Base-by-base conservation (phyloP, 2,113 vertebrate species). In the Vimba vimba region DNA sequence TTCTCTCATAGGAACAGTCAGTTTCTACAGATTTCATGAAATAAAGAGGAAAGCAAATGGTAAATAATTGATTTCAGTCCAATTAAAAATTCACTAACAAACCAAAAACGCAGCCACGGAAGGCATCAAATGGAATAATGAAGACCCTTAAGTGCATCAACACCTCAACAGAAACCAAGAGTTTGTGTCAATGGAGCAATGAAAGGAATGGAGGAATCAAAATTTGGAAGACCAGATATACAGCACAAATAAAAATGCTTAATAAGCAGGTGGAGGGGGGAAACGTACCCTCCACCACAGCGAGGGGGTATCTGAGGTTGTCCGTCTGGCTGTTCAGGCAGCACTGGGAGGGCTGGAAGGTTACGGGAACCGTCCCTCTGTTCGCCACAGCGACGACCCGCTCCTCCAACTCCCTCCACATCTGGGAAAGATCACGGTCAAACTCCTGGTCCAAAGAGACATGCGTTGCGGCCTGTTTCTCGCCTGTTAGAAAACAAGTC, bases 391-490 rank as follows among this genome's bases (percentile, higher is more conserved):
- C 93, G 62, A 97, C 97, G 78, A 97, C 94, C 89, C 96, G 97
- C 77, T 99, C 97, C 90, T 99, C 98, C 15, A 99, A 95, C 52
- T 97, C 95, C 81, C 93, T 93, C 98, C 98, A 99, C 85, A 99
- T 95, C 4, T 95, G 94, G 2, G 97, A 96, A n/a, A 95, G 95
- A 10, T 97, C 97, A 0, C 90, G 94, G 87, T 99, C 98, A 88
- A 96, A 99, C 86, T 99, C 98, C 90, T 99, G 98, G 91, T 99
- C 98, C 89, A 99, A 93, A 78, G 97, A 98, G 13, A 99, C 90
- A 0, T 99, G 97, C 0, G 98, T 99, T 64, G 97, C 98, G 39
- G 97, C 98, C 90, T 99, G 98, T 89, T 99, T 99, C 89, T 98
- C 97, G 62, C 98, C 98, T 99, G 87, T 21, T 64, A 1, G 73